Conservation (phyloP, 2,888 invertebrate genomes). For the Ormyrus thymus region DNA sequence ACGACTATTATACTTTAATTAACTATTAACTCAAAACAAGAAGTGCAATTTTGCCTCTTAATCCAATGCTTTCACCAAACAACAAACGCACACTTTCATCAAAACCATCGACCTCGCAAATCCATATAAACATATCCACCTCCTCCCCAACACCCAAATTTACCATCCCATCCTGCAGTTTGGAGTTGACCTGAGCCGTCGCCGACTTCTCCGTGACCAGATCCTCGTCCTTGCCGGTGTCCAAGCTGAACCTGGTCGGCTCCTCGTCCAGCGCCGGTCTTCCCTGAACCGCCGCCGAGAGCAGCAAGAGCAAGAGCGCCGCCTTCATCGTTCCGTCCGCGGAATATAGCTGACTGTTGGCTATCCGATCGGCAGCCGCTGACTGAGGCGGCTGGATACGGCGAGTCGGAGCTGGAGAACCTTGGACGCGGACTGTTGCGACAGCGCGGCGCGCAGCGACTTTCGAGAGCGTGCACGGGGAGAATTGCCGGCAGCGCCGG, state of each 20-base stretch:
- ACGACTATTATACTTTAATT: no score
- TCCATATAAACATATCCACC: no score
- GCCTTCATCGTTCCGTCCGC: conserved; percentile 4
- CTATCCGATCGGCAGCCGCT: conserved; percentile 28
- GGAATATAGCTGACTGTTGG: neutral
- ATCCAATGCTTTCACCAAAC: no score
- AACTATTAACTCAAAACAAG: neutral
- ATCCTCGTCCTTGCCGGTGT: conserved; percentile 16
- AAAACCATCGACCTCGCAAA: no score
- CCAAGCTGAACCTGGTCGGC: conserved; percentile 41
- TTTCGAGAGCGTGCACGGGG: conserved; percentile 28
- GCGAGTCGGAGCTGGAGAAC: conserved; percentile 21
- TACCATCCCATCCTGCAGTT: conserved; percentile 44
- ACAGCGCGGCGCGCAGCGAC: conserved; percentile 14
- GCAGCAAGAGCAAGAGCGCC: neutral
- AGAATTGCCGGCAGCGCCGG: neutral
- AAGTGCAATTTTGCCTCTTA: neutral
- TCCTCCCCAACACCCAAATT: neutral
- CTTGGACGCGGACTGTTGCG: conserved; percentile 24
- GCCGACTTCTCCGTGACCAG: neutral
- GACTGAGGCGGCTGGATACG: neutral
- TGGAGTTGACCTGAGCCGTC: neutral
- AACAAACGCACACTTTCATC: no score
- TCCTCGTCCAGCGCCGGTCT: conserved; percentile 40
- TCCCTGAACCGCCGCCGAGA: neutral